Percentiles rank a stretch among this genome's conserved stretches.
These are phyloP conservation scores for Leptocoma aspasia DNA, from an alignment of 2,113 vertebrate species.

Conservation along the genomic window DNA sequence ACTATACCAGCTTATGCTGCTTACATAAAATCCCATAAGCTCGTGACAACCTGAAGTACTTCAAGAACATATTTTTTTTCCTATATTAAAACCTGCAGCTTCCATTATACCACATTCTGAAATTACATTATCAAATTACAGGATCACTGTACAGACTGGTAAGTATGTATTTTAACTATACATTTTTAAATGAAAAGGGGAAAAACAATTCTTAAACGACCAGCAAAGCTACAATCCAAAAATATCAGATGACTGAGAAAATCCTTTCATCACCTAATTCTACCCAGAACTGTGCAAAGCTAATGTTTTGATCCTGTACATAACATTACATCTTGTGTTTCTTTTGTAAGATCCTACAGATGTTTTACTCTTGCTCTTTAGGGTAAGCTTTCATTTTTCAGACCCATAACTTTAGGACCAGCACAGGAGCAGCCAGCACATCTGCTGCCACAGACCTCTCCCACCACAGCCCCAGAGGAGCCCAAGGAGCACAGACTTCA, in stretches of 20 bases:
- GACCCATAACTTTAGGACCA: neutral
- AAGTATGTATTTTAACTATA: neutral
- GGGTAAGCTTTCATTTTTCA: neutral
- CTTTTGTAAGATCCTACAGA: neutral
- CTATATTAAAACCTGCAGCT: neutral
- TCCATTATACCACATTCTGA: neutral
- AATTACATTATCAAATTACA: neutral
- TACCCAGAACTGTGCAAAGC: neutral
- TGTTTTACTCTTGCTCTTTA: neutral
- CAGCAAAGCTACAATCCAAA: neutral
- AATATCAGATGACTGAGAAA: slow-evolving; percentile 23
- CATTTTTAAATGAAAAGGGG: neutral
- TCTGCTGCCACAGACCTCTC: neutral
- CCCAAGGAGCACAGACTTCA: neutral
- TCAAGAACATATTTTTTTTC: neutral
- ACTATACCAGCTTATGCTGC: neutral
- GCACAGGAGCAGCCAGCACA: neutral
- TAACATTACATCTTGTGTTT: neutral
- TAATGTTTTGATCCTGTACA: neutral
- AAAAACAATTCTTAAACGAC: neutral
- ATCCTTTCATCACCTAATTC: neutral
- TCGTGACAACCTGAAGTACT: neutral
- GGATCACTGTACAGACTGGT: neutral
- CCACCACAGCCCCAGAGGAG: neutral
- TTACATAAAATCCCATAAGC: neutral